Conservation (phyloP, 1,140 invertebrate species). For the Drosophila bocqueti region DNA sequence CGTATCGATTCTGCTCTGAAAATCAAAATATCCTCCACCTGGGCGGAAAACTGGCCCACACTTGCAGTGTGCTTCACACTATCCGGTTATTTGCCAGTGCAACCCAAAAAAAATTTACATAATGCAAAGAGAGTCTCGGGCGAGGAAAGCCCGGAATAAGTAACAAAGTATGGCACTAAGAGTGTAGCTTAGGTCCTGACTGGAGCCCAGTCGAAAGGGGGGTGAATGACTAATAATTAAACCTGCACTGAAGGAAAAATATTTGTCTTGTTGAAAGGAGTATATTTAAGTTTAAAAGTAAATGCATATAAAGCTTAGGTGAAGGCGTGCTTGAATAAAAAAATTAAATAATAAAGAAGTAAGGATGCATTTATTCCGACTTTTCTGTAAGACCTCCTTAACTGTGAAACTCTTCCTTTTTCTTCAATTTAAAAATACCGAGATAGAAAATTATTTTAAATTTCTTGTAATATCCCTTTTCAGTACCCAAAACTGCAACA, state of each 20-base stretch:
- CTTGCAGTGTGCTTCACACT: slow-evolving; percentile 9
- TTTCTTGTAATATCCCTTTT: no score
- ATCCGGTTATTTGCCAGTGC: slow-evolving; percentile 2
- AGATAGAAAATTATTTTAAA: not conserved
- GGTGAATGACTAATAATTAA: slow-evolving; percentile 14
- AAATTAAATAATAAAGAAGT: no score
- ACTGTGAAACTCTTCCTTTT: not conserved
- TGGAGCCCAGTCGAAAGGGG: not conserved
- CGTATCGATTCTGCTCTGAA: slow-evolving; percentile 20
- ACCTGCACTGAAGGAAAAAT: not conserved
- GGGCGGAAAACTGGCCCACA: slow-evolving; percentile 9
- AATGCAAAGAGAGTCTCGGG: slow-evolving; percentile 25
- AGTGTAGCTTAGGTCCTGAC: not conserved
- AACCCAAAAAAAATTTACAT: slow-evolving; percentile 21
- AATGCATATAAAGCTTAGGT: not conserved
- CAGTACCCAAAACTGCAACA: slow-evolving; percentile 15
- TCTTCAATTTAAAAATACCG: not conserved
- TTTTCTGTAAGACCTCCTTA: no score
- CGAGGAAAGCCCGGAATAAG: slow-evolving; percentile 9
- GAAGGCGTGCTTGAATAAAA: no score
- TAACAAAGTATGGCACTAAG: slow-evolving; percentile 5
- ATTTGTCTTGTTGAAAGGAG: no score
- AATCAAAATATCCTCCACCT: slow-evolving; percentile 19
- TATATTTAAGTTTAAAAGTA: not conserved
- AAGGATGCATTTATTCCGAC: no score